Percentiles rank a stretch among this genome's conserved stretches.
Conservation (phyloP, 2,797 vertebrate species). For the Semotilus atromaculatus region DNA sequence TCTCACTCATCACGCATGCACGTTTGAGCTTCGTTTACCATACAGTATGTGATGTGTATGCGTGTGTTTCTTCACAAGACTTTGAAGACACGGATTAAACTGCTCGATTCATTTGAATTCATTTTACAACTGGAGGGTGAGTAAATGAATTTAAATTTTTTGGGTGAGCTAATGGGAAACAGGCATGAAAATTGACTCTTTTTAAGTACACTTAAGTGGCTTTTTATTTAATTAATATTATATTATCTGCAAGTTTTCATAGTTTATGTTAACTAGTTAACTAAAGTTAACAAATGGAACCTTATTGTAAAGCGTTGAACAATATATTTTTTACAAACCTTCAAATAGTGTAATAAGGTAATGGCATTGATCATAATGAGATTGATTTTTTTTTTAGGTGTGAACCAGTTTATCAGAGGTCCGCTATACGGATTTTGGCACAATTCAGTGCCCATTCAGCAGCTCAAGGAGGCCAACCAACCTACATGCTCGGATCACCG, state of each 20-base stretch:
- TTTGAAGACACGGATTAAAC: too few relatives aligned
- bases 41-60: too few relatives aligned
- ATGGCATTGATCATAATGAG: neutral
- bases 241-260: neutral
- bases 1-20: too few relatives aligned
- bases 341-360: neutral
- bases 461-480: conserved; percentile 62
- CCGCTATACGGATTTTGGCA: conserved; percentile 76
- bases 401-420: conserved; percentile 75
- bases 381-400: conserved; percentile 63
- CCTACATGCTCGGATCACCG: conserved; percentile 72
- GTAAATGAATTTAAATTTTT: too few relatives aligned
- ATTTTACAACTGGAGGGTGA: too few relatives aligned
- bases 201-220: neutral
- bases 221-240: neutral
- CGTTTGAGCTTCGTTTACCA: too few relatives aligned
- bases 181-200: neutral
- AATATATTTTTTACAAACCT: neutral
- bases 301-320: neutral
- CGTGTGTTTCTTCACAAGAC: too few relatives aligned
- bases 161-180: neutral
- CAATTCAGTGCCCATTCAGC: conserved; percentile 71
- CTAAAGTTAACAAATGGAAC: neutral
- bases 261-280: neutral
- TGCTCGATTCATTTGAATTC: too few relatives aligned